A percentile compares a stretch with the other conserved stretches of the same genome.
Evolutionary conservation across 1,140 invertebrate species (phyloP).

Genomic region (Rhopalosiphum maidis): DNA sequence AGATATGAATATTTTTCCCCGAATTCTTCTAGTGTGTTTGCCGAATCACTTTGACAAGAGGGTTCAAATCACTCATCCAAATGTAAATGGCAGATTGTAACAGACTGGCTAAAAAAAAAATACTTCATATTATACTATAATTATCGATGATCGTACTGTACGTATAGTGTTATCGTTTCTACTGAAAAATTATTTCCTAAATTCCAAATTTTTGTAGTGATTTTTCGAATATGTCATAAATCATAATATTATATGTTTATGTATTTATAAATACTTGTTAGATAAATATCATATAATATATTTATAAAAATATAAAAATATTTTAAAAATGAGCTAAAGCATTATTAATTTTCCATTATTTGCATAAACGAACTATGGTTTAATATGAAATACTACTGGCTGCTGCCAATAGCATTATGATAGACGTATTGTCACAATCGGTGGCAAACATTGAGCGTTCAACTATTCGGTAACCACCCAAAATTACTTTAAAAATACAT

Average conservation of each 20-base stretch:
- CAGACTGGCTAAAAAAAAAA: neutral
- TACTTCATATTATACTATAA: neutral
- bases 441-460: no score
- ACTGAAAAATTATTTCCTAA: neutral
- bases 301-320: neutral
- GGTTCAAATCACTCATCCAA: neutral
- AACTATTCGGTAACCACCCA: neutral
- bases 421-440: neutral
- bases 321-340: neutral
- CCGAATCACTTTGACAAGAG: neutral
- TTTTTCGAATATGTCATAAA: neutral
- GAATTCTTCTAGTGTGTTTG: neutral
- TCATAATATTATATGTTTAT: neutral
- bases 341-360: no score
- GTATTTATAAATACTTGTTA: neutral
- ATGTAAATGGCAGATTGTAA: neutral
- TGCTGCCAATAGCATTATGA: neutral
- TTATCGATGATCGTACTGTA: neutral
- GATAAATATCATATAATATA: neutral
- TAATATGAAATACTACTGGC: neutral
- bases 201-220: neutral
- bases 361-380: neutral
- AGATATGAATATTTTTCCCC: neutral
- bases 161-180: neutral
- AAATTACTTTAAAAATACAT: neutral